These are phyloP conservation scores for Aphis gossypii DNA, from an alignment of 1,140 invertebrate genomes.

Conservation along the genomic window DNA sequence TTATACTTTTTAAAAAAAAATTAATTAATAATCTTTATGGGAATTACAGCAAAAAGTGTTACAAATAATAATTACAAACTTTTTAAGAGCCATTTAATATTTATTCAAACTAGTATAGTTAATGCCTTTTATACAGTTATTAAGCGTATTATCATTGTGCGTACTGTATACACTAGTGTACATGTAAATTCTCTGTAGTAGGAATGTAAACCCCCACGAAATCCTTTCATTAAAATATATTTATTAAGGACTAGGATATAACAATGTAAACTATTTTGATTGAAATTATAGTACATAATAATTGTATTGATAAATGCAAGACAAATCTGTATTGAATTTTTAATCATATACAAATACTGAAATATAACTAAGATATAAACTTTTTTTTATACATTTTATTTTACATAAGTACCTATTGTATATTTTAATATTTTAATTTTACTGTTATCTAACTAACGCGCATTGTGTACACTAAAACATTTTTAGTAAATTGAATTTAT, in stretches of 20 bases:
- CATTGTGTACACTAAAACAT: neutral
- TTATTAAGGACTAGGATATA: neutral
- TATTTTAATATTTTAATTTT: too few relatives aligned
- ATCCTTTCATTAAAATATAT: neutral
- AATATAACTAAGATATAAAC: neutral
- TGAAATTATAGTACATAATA: neutral
- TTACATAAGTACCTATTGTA: too few relatives aligned
- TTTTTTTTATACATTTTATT: neutral
- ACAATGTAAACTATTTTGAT: too few relatives aligned
- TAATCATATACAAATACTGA: neutral
- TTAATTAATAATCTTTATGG: constrained; percentile 12
- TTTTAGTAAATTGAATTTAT: neutral
- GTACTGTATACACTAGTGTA: neutral
- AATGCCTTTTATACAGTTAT: neutral
- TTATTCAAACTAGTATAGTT: neutral
- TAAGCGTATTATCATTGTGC: neutral
- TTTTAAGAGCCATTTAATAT: neutral
- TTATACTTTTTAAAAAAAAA: neutral
- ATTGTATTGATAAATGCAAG: neutral
- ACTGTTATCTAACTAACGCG: too few relatives aligned
- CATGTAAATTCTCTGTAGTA: neutral
- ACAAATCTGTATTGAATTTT: neutral
- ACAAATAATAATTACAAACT: neutral
- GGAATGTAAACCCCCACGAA: neutral
- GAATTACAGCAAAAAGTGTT: neutral